phyloP scores from a whole-genome alignment of 2,888 invertebrate genomes.

The Pseudeuparius sepicola region DNA sequence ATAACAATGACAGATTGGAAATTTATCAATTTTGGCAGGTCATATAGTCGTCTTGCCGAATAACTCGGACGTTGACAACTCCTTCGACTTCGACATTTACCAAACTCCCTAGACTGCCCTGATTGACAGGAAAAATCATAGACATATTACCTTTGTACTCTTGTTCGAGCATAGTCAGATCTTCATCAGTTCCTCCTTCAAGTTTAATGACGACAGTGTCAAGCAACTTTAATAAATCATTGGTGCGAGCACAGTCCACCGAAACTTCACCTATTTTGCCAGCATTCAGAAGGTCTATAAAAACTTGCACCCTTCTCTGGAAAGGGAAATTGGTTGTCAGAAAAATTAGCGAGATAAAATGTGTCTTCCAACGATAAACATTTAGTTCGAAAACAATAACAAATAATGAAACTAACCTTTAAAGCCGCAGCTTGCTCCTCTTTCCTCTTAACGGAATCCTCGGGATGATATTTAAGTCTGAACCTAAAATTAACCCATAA shows the following conservation, averaged over 20 bases:
- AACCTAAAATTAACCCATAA: slow-evolving; percentile 67
- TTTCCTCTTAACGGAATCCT: slow-evolving; percentile 83
- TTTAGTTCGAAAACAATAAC: background rate
- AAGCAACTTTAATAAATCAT: slow-evolving; percentile 72
- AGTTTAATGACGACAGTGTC: slow-evolving; percentile 95
- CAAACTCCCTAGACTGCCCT: no score
- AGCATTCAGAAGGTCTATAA: slow-evolving; percentile 68
- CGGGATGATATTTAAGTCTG: slow-evolving; percentile 97
- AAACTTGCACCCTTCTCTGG: slow-evolving; percentile 80
- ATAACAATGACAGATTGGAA: no score
- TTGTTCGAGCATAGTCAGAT: slow-evolving; percentile 75
- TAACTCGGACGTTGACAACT: no score
- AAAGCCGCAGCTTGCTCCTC: slow-evolving; percentile 75
- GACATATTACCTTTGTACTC: slow-evolving; percentile 40
- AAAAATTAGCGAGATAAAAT: slow-evolving; percentile 4
- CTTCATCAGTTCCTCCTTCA: slow-evolving; percentile 87
- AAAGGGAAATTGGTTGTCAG: slow-evolving; percentile 24
- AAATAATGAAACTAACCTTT: slow-evolving; percentile 50
- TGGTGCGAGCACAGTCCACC: slow-evolving; percentile 78
- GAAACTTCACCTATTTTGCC: slow-evolving; percentile 66
- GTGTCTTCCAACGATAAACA: background rate
- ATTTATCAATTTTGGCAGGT: no score
- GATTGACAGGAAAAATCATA: no score
- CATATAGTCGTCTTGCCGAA: no score
- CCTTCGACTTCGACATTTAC: no score